Percentiles rank a stretch among this genome's conserved stretches.
Conservation (phyloP, 2,113 vertebrate species). For the Meleagris gallopavo region DNA sequence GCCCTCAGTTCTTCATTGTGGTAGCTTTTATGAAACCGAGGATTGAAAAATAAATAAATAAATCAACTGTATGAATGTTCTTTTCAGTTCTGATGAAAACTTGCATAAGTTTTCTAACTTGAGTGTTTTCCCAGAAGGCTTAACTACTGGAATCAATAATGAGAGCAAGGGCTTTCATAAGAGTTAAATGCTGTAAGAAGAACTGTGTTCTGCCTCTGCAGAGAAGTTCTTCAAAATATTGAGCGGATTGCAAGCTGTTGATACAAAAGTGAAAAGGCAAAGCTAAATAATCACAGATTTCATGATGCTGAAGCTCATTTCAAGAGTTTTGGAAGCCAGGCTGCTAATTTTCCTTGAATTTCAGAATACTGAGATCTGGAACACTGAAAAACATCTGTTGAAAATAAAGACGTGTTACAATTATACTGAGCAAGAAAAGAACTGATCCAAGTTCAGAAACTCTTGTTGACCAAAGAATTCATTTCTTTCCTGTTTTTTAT, state of each 20-base stretch:
- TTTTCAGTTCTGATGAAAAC: neutral
- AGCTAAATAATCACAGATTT: neutral
- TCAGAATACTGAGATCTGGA: slow-evolving; percentile 16
- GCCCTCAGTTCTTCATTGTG: neutral
- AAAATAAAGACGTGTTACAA: slow-evolving; percentile 23
- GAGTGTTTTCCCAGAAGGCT: neutral
- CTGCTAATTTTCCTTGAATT: slow-evolving; percentile 34
- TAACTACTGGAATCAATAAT: slow-evolving; percentile 5
- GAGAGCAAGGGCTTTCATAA: neutral
- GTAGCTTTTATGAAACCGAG: neutral
- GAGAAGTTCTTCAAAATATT: neutral
- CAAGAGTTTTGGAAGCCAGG: neutral
- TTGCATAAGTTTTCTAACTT: neutral
- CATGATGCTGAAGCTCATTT: neutral
- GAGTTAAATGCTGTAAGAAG: neutral
- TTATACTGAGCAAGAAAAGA: slow-evolving; percentile 14
- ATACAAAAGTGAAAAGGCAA: neutral
- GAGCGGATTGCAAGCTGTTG: neutral
- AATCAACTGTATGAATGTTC: neutral
- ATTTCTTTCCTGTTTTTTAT: slow-evolving; percentile 1
- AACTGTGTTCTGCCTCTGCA: neutral
- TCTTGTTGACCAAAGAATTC: neutral
- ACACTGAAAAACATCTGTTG: slow-evolving; percentile 41
- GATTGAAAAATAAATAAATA: neutral
- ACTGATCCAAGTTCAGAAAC: neutral